Base-by-base conservation (phyloP, 2,113 vertebrate genomes). In the Desmodus rotundus region DNA sequence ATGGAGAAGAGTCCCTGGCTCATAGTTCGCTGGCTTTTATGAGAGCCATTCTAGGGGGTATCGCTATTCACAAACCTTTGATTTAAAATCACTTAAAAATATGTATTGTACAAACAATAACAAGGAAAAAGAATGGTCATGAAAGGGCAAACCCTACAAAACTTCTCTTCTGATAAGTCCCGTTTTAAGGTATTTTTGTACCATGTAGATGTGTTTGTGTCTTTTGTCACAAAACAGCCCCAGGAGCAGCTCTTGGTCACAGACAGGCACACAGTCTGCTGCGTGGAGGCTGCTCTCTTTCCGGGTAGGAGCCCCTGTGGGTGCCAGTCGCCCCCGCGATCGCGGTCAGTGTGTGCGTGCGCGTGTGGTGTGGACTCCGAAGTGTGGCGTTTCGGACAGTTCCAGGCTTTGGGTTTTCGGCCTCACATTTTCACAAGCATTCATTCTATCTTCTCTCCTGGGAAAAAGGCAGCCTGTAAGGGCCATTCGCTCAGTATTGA, bases 311-410 rank as follows among this genome's bases (percentile, higher is more conserved):
- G 24, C 76, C 45, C 28, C n/a, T 0, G 2, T 2, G 0, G 36
- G 31, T 33, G 47, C 31, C 3, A 1, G 1, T 8, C 0, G 6
- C 1, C 36, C 33, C 28, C 1, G 3, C 0, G 36, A 13, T 0
- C 0, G 0, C 22, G 20, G 16, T 14, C 16, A 52, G 68, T 6
- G 68, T 26, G 50, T 8, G 67, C 1, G 8, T 36, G 31, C 1
- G 0, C 0, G 52, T 0, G 26, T 8, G 0, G 7, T 3, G 3
- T 2, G 10, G 5, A 3, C 6, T 2, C 2, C 0, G 65, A 54
- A 2, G 17, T 41, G 1, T 9, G 15, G 1, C 22, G 0, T 36
- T 10, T 24, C 19, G 7, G 28, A 7, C 38, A 10, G 0, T 0
- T n/a, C 47, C 20, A 4, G 54, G 72, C 10, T 0, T 4, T 15